Conservation (phyloP, 1,140 invertebrate genomes). For the Ceratina calcarata region DNA sequence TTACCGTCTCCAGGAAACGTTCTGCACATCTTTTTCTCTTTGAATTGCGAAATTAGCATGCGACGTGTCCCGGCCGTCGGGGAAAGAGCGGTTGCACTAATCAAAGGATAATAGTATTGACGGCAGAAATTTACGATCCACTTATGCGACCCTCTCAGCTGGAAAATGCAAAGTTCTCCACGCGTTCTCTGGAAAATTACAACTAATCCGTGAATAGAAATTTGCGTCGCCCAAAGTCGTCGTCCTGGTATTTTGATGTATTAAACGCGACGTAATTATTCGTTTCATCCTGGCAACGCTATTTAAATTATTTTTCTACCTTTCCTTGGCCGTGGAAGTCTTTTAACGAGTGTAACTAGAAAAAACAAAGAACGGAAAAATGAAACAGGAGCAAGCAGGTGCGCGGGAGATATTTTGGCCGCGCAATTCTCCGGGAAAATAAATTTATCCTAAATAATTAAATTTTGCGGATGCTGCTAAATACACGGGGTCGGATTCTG, state of each 20-base stretch:
- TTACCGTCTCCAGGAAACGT: neutral
- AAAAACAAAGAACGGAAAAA: neutral
- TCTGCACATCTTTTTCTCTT: conserved; percentile 8
- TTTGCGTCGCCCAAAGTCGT: conserved; percentile 9
- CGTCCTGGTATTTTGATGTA: conserved; percentile 53
- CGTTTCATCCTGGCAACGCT: conserved; percentile 25
- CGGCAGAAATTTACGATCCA: conserved; percentile 56
- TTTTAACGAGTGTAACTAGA: neutral
- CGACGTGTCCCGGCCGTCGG: conserved; percentile 4
- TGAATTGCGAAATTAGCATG: conserved; percentile 22
- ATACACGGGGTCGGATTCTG: conserved; percentile 8
- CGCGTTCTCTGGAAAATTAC: conserved; percentile 42
- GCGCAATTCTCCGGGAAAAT: conserved; percentile 25
- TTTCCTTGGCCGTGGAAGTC: neutral
- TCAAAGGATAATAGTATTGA: conserved; percentile 57
- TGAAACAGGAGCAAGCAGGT: neutral
- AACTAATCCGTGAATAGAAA: conserved; percentile 49
- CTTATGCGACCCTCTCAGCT: conserved; percentile 33
- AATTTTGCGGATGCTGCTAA: conserved; percentile 39
- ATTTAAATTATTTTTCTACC: conserved; percentile 26
- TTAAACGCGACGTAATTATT: conserved; percentile 48
- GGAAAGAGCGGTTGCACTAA: conserved; percentile 27
- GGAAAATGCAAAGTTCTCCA: conserved; percentile 20
- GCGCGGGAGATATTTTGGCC: conserved; percentile 35
- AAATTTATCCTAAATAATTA: conserved; percentile 27